Percentiles rank a stretch among this genome's conserved stretches.
phyloP scores from a whole-genome alignment of 2,113 vertebrate genomes.

The Craseonycteris thonglongyai region DNA sequence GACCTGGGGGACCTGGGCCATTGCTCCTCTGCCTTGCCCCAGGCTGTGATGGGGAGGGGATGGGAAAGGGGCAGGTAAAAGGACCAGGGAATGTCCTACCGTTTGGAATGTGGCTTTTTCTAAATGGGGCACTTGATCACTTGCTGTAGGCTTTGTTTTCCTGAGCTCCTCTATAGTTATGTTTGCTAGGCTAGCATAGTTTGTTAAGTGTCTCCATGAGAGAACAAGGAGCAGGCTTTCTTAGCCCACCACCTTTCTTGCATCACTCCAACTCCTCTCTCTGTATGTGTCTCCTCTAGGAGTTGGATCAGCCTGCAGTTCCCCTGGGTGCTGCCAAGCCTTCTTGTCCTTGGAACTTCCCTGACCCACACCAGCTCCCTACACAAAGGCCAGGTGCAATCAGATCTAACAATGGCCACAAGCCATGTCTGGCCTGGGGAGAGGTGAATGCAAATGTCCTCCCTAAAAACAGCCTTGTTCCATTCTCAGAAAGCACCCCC shows the following conservation, averaged over 20 bases:
- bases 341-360: neutral
- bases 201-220: neutral
- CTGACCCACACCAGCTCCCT: neutral
- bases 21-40: no score
- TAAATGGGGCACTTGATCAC: neutral
- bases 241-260: neutral
- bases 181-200: neutral
- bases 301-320: neutral
- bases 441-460: neutral
- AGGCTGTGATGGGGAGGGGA: neutral
- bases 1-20: neutral
- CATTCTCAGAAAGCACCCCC: neutral
- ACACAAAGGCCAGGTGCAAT: neutral
- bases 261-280: neutral
- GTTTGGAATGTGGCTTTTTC: neutral
- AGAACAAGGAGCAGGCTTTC: neutral
- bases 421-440: neutral
- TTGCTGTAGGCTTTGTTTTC: neutral
- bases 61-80: neutral
- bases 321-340: no score
- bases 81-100: neutral
- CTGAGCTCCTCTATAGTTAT: neutral
- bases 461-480: neutral
- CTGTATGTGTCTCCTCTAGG: neutral
- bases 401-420: neutral